Evolutionary conservation across 1,140 invertebrate genomes (phyloP), one percentile per base, ranked within the genome.

Genomic region (Danaus plexippus): DNA sequence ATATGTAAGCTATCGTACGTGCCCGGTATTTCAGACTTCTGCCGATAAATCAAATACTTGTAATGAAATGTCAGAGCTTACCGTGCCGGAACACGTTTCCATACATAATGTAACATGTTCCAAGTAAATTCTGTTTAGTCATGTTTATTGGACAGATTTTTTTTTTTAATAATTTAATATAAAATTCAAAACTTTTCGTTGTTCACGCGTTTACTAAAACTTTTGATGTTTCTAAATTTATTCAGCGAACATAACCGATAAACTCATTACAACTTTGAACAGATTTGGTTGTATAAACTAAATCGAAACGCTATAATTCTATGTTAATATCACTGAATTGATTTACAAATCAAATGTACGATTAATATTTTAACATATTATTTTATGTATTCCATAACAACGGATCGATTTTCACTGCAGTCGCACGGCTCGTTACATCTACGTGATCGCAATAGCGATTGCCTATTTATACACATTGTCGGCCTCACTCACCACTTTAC

Each of bases 391-490:
- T 71, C 73, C 71, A 72, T 72, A 69, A 78, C 61, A 67, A 52
- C 55, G 62, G 63, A 84, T 84, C 78, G 78, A 81, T 81, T 71
- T 60, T 53, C 54, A 49, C 52, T 70, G 64, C 71, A 76, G 77
- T 71, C 74, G 71, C 79, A 77, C 76, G 76, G 59, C 77, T 85
- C 80, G 79, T 85, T 85, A 82, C 62, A 70, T 69, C 59, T 77
- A 85, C 80, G 80, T 85, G 80, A 82, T 77, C 75, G 71, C 73
- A 78, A 85, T 85, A 65, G 63, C 66, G 70, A 85, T 80, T 75
- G 77, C 80, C 77, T 85, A 80, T 80, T 85, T 85, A 81, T 84
- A 80, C 73, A 81, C 75, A 84, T 80, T 81, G 77, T 76, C 73
- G 72, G 67, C 70, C 71, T 61, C 67, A 67, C 62, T 54, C 66